A percentile compares a stretch with the other conserved stretches of the same genome.
phyloP scores from a whole-genome alignment of 64 coral and sea anemone species.

The Montipora cactus region DNA sequence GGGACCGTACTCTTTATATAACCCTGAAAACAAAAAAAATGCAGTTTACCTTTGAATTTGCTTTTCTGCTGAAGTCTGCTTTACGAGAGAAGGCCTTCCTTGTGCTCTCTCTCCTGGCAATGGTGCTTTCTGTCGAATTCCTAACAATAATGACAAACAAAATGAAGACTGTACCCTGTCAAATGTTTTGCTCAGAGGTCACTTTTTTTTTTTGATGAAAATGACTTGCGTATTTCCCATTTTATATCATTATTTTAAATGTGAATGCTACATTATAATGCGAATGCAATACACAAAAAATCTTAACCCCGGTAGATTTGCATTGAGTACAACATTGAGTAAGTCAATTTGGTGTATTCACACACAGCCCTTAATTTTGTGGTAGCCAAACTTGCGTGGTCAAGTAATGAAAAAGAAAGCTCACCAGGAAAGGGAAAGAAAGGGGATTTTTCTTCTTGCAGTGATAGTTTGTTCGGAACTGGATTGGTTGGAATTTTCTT shows the following conservation, averaged over 20 bases:
- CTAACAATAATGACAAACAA: neutral
- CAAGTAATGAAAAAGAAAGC: neutral
- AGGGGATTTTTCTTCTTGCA: slow-evolving; percentile 73
- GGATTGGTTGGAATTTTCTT: slow-evolving; percentile 63
- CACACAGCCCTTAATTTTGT: neutral
- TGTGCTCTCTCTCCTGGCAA: slow-evolving; percentile 39
- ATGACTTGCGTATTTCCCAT: too few species aligned
- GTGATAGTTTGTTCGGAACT: slow-evolving; percentile 45
- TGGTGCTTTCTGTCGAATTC: slow-evolving; percentile 40
- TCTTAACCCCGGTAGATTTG: too few species aligned
- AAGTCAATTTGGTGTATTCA: neutral
- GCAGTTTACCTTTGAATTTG: slow-evolving; percentile 72
- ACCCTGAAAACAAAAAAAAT: neutral
- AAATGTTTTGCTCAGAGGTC: too few species aligned
- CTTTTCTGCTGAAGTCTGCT: slow-evolving; percentile 78
- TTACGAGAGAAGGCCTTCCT: slow-evolving; percentile 59
- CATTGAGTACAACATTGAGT: too few species aligned
- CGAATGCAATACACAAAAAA: too few species aligned
- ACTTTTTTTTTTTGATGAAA: too few species aligned
- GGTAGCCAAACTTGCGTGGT: neutral
- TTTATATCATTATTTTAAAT: too few species aligned
- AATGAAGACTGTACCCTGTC: neutral
- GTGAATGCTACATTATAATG: too few species aligned
- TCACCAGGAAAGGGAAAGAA: slow-evolving; percentile 90
- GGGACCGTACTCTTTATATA: too few species aligned